Conservation (phyloP, 2,113 vertebrate genomes). For the Rynchops niger region DNA sequence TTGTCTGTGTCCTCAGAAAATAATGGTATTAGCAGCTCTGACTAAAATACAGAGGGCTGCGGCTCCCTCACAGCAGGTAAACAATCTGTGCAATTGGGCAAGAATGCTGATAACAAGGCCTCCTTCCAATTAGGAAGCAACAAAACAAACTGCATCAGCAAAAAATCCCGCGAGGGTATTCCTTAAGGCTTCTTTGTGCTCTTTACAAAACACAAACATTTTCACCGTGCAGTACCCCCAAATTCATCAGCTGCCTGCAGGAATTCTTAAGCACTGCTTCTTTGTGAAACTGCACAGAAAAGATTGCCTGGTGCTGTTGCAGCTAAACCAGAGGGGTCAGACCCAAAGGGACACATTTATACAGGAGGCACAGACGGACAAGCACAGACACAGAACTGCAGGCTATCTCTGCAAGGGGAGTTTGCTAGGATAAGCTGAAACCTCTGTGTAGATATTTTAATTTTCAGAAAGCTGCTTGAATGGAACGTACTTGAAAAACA, state of each 20-base stretch:
- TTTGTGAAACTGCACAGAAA: background rate
- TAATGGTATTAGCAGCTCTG: constrained; percentile 5
- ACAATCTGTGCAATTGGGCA: constrained; percentile 34
- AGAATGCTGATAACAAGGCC: constrained; percentile 42
- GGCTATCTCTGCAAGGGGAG: background rate
- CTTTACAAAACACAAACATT: background rate
- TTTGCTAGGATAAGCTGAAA: background rate
- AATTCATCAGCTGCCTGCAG: background rate
- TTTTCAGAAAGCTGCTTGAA: constrained; percentile 1
- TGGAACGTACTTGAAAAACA: background rate
- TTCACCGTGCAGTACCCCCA: background rate
- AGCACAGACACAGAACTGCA: background rate
- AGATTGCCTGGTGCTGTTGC: background rate
- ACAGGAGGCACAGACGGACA: background rate
- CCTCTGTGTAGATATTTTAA: background rate
- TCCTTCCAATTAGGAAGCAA: constrained; percentile 52
- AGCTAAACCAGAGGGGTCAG: background rate
- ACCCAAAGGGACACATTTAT: background rate
- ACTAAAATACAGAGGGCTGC: background rate
- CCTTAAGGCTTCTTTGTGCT: constrained; percentile 13
- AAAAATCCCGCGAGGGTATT: constrained; percentile 11
- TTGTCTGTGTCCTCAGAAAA: background rate
- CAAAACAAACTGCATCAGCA: constrained; percentile 44
- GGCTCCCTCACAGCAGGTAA: constrained; percentile 42
- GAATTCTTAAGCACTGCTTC: background rate